Evolutionary conservation across 2,113 vertebrate species (phyloP).

Genomic region (Spilogale gracilis): DNA sequence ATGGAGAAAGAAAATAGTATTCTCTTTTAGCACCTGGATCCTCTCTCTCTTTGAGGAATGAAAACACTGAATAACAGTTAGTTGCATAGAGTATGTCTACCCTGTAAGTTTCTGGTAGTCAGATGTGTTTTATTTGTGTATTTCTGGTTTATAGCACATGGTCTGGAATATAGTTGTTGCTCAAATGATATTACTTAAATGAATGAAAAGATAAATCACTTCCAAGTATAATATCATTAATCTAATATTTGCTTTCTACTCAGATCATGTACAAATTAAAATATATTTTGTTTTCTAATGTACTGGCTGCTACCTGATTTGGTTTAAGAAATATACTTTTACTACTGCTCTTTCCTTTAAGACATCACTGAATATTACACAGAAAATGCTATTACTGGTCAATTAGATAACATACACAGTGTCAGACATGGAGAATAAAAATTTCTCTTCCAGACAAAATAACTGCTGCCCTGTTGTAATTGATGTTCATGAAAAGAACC

Average conservation of each 20-base stretch:
- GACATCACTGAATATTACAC: background rate
- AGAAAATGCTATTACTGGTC: background rate
- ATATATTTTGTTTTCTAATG: background rate
- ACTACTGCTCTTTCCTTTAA: constrained; percentile 61
- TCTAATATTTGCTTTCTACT: constrained; percentile 23
- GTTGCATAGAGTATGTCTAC: background rate
- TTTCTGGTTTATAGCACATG: constrained; percentile 17
- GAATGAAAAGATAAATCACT: constrained; percentile 51
- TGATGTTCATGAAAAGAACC: constrained; percentile 69
- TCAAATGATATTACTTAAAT: constrained; percentile 38
- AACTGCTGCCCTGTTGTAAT: constrained; percentile 55
- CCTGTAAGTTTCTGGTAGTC: background rate
- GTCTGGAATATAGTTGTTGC: background rate
- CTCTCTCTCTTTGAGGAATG: background rate
- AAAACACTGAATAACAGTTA: background rate
- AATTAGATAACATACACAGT: background rate
- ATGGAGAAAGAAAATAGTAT: background rate
- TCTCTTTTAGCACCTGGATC: background rate
- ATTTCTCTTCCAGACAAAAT: constrained; percentile 24
- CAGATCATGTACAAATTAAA: background rate
- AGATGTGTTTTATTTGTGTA: constrained; percentile 8
- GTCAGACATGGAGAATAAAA: constrained; percentile 1
- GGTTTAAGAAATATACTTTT: constrained; percentile 30
- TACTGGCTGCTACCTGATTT: background rate
- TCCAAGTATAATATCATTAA: constrained; percentile 41